A percentile compares a stretch with the other conserved stretches of the same genome.
Evolutionary conservation across 2,113 vertebrate genomes (phyloP).

Genomic region (Caranx melampygus): DNA sequence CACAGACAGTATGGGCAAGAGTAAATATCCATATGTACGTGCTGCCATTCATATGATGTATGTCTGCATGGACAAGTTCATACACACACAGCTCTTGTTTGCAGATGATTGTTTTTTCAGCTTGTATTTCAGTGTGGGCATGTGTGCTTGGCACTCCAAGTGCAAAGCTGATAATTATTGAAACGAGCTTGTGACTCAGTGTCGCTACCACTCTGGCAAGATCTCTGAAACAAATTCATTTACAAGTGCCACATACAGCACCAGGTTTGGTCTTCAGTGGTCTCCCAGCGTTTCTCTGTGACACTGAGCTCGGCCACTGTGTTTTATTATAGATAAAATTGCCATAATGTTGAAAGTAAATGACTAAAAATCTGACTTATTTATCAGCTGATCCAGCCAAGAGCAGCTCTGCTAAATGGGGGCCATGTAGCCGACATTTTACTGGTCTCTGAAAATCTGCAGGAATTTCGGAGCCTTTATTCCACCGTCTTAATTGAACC

Average conservation of each 20-base stretch:
- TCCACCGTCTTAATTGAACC: not conserved
- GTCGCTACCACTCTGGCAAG: constrained; percentile 38
- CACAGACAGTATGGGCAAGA: not conserved
- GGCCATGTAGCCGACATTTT: not conserved
- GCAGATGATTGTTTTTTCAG: constrained; percentile 59
- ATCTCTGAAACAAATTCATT: constrained; percentile 40
- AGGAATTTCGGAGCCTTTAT: not conserved
- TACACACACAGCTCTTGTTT: constrained; percentile 34
- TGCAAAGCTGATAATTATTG: constrained; percentile 58
- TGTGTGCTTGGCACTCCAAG: constrained; percentile 34
- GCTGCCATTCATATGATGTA: not conserved
- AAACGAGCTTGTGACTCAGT: constrained; percentile 47
- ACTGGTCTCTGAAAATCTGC: not conserved
- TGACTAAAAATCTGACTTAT: not conserved
- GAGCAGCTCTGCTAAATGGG: not conserved
- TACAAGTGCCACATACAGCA: constrained; percentile 23
- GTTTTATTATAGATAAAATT: constrained; percentile 9
- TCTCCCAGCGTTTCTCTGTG: constrained; percentile 22
- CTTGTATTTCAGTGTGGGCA: constrained; percentile 51
- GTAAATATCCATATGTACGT: constrained; percentile 11
- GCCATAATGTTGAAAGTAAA: constrained; percentile 7
- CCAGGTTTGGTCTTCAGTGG: constrained; percentile 24
- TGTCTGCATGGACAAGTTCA: constrained; percentile 2
- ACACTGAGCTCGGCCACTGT: not conserved
- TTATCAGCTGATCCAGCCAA: not conserved